Percentiles rank a stretch among this genome's conserved stretches.
These are phyloP conservation scores for Eclectus roratus DNA, from an alignment of 2,113 vertebrate species.

Conservation along the genomic window DNA sequence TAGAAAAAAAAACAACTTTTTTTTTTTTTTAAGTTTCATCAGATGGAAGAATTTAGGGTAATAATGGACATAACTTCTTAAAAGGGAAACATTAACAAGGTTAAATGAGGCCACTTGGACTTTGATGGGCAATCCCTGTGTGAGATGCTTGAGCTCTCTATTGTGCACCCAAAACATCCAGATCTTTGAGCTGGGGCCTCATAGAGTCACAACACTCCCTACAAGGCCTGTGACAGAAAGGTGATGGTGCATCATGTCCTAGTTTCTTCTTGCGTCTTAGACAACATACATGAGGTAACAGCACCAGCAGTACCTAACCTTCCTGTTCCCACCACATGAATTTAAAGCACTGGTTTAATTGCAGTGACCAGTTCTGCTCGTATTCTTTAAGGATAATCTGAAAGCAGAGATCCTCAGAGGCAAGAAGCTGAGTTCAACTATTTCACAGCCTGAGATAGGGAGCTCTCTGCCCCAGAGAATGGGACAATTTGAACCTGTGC, in stretches of 20 bases:
- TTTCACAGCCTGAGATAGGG: background rate
- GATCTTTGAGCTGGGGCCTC: background rate
- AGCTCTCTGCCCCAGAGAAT: accelerated
- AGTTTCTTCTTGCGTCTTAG: background rate
- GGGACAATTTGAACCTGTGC: background rate
- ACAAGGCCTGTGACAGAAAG: background rate
- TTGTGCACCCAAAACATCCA: background rate
- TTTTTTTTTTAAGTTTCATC: background rate
- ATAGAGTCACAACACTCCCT: background rate
- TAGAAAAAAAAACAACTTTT: background rate
- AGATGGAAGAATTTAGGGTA: background rate
- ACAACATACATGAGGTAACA: background rate
- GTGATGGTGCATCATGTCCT: background rate
- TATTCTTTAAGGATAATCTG: background rate
- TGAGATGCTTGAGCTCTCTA: background rate
- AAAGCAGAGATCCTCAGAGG: background rate
- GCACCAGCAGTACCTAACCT: background rate
- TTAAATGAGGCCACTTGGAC: background rate
- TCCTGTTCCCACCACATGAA: background rate
- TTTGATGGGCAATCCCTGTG: background rate
- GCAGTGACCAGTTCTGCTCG: background rate
- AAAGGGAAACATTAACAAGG: background rate
- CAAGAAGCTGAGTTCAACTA: background rate
- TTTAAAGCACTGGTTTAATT: background rate
- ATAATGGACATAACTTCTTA: background rate